phyloP scores from a whole-genome alignment of 1,140 invertebrate genomes.

The Chironomus striatipennis region DNA sequence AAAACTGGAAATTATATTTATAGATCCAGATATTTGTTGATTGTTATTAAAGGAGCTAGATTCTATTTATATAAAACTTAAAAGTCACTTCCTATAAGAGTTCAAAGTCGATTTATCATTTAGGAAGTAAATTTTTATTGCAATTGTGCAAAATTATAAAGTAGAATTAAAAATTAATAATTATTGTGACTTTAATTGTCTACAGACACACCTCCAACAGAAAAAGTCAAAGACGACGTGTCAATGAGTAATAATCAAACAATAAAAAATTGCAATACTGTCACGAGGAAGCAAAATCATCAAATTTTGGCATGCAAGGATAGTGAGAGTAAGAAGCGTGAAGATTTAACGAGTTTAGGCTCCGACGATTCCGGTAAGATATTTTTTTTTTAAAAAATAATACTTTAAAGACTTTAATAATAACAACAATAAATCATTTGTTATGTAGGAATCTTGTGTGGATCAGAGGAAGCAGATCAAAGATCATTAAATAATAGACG shows the following conservation, averaged over 20 bases:
- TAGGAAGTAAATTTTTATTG: too few relatives aligned
- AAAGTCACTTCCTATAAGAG: too few relatives aligned
- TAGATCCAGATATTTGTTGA: too few relatives aligned
- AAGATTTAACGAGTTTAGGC: slow-evolving; percentile 64
- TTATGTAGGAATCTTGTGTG: slow-evolving; percentile 57
- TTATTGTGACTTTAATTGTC: too few relatives aligned
- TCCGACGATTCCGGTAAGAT: slow-evolving; percentile 68
- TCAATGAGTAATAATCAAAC: not conserved
- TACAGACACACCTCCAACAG: not conserved
- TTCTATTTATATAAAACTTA: too few relatives aligned
- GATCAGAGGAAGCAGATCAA: slow-evolving; percentile 50
- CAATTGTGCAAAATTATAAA: too few relatives aligned
- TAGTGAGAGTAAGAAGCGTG: slow-evolving; percentile 42
- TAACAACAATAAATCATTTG: not conserved
- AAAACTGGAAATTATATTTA: too few relatives aligned
- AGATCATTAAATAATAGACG: slow-evolving; percentile 41
- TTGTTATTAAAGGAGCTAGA: too few relatives aligned
- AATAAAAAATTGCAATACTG: not conserved
- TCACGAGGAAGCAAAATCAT: not conserved
- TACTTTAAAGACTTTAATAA: not conserved
- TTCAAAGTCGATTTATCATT: too few relatives aligned
- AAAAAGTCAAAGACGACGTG: not conserved
- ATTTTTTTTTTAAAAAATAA: not conserved
- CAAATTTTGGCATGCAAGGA: slow-evolving; percentile 25
- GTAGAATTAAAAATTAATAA: too few relatives aligned